phyloP scores from a whole-genome alignment of 2,888 invertebrate genomes.

The Exocentrus adspersus region DNA sequence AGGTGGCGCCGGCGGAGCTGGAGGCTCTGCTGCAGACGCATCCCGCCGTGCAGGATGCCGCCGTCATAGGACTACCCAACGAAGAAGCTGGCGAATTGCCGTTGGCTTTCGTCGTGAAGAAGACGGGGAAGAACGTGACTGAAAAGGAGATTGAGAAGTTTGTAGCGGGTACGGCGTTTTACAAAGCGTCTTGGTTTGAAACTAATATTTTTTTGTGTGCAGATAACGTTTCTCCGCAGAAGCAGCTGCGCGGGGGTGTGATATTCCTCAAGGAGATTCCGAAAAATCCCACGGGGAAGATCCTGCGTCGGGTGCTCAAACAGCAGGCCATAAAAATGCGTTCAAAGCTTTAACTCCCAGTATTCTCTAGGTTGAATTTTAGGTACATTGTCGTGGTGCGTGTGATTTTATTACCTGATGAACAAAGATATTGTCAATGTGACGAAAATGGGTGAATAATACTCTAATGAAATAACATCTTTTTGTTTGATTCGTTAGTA shows the following conservation, averaged over 20 bases:
- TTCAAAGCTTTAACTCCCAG: conserved; percentile 54
- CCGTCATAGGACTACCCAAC: conserved; percentile 83
- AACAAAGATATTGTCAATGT: too few species aligned
- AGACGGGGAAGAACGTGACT: conserved; percentile 65
- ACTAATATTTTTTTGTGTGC: background rate
- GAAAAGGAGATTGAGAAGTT: conserved; percentile 62
- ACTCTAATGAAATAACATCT: too few species aligned
- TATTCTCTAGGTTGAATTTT: background rate
- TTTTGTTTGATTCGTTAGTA: too few species aligned
- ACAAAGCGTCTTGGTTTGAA: background rate
- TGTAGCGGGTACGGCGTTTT: conserved; percentile 66
- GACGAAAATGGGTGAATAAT: too few species aligned
- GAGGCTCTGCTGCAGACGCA: conserved; percentile 82
- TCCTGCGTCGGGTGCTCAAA: conserved; percentile 70
- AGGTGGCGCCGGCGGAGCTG: conserved; percentile 89
- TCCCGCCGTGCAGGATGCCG: conserved; percentile 78
- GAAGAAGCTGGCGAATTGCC: conserved; percentile 81
- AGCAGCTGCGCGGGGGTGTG: conserved; percentile 74
- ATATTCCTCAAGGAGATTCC: conserved; percentile 74
- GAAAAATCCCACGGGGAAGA: conserved; percentile 76
- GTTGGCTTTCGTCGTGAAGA: conserved; percentile 78
- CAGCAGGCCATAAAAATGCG: conserved; percentile 59
- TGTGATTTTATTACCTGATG: too few species aligned
- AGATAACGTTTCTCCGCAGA: conserved; percentile 66
- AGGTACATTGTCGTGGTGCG: background rate